Evolutionary conservation across 2,113 vertebrate genomes (phyloP), one percentile per base, ranked within the genome.

Genomic region (Ochotona curzoniae): DNA sequence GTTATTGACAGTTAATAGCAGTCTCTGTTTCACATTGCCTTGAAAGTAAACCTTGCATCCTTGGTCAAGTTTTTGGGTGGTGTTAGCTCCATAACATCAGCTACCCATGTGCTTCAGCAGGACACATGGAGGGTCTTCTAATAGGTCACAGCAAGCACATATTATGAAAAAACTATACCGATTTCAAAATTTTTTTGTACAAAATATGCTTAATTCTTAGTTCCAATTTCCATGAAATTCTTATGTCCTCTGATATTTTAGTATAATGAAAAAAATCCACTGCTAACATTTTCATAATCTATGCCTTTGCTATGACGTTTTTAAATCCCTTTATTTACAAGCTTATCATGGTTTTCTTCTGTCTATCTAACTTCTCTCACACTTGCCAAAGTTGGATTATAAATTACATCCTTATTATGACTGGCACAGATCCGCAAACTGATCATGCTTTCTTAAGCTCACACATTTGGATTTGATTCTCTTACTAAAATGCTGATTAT

Each of bases 401-500:
- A 70, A 61, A 5, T 80, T 87, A 44, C 38, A 83, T 18, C 63
- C 63, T 75, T 91, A 81, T 11, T 49, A 8, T 3, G 18, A 61
- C 25, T 82, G 8, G 75, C 82, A 76, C 2, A 8, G 6, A 70
- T 85, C 63, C 0, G 1, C 47, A 75, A 84, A 71, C 26, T 79
- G 38, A 1, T 30, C 4, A 2, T 64, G 54, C 12, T 91, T n/a
- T 73, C 63, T 92, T 87, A 80, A 12, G 60, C 60, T 82, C 74
- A 81, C 9, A 11, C 28, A 49, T 81, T 80, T 80, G 21, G 21
- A 75, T 20, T 60, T 89, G 51, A 7, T 86, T 11, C 61, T 87
- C 4, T 87, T 32, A n/a, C 76, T 90, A 47, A 83, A 93, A 83
- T 94, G 47, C 88, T 83, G 60, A 76, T 5, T 87, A 26, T 69